Base-by-base conservation (phyloP, 2,888 invertebrate genomes). In the Rugalucina vietnamica region DNA sequence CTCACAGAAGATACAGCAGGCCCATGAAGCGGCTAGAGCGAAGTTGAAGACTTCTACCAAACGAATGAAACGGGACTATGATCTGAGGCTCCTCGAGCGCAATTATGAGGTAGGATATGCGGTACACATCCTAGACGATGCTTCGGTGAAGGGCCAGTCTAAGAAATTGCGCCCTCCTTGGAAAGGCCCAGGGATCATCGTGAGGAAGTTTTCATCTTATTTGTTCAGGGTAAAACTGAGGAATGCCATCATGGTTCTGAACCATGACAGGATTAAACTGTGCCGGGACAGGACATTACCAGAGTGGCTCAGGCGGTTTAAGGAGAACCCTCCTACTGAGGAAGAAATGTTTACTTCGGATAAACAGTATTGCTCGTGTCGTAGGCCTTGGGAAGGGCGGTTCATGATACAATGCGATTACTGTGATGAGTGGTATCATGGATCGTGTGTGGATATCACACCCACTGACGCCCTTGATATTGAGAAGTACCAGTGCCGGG, bases 151-250 rank as follows among this genome's bases (percentile, higher is more conserved):
- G 32, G 82, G 84, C 0, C 77, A 60, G 50, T 70, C 71, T 29
- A 65, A 57, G n/a, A 84, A 84, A 39, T 34, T 84, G n/a, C n/a
- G 50, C n/a, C 69, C 79, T 21, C 82, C 75, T 1, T 87, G 86
- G 84, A 82, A 82, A 36, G 86, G 80, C 0, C 86, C 86, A 5
- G 81, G 77, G 2, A 74, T 84, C 32, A 65, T 84, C 12, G 50
- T 77, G 21, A 37, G 57, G 12, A 79, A 72, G 29, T 29, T 83
- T 8, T 71, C 79, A 2, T 49, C 79, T 0, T 86, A 82, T 37
- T 24, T 86, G 27, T 86, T 79, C 37, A 50, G 43, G 21, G 74
- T 86, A 2, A 70, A 79, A 32, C 65, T 76, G 0, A n/a, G 70
- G 18, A 78, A 79, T 29, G 21, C 32, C 3, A 32, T 79, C 5